These are phyloP conservation scores for Spheniscus humboldti DNA, from an alignment of 2,797 vertebrate species.

Conservation along the genomic window DNA sequence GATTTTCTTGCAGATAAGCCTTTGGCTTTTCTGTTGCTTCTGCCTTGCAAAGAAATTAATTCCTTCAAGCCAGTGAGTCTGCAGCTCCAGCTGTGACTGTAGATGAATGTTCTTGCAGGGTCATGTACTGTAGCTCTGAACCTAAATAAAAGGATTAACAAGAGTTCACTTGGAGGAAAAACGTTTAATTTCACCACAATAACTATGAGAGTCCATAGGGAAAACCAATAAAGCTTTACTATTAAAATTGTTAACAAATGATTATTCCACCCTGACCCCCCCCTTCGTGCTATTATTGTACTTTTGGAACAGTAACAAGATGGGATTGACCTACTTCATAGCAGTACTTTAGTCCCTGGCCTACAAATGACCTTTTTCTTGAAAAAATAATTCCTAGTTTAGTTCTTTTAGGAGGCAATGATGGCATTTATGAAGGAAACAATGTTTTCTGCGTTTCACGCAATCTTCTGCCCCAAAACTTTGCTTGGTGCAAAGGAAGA, in stretches of 20 bases:
- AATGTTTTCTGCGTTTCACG: neutral
- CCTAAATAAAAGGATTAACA: constrained; percentile 32
- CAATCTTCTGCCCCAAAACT: neutral
- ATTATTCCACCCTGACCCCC: constrained; percentile 8
- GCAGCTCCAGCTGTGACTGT: neutral
- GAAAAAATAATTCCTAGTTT: neutral
- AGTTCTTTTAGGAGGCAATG: neutral
- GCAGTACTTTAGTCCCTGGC: neutral
- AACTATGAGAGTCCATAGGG: constrained; percentile 4
- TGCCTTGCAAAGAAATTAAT: constrained; percentile 14
- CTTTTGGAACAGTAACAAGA: constrained; percentile 1
- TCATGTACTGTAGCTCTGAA: constrained; percentile 31
- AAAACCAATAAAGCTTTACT: constrained; percentile 39
- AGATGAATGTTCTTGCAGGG: constrained; percentile 34
- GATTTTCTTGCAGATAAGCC: constrained; percentile 3
- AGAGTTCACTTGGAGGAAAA: constrained; percentile 29
- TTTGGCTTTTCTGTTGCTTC: constrained; percentile 4
- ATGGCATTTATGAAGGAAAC: neutral
- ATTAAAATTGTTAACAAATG: constrained; percentile 52
- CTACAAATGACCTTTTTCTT: neutral
- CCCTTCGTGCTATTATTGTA: neutral
- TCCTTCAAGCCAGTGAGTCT: constrained; percentile 4
- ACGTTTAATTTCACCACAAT: constrained; percentile 36
- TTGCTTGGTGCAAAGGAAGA: neutral
- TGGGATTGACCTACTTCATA: constrained; percentile 27